phyloP scores from a whole-genome alignment of 2,113 vertebrate genomes.

The Ammodytes marinus region DNA sequence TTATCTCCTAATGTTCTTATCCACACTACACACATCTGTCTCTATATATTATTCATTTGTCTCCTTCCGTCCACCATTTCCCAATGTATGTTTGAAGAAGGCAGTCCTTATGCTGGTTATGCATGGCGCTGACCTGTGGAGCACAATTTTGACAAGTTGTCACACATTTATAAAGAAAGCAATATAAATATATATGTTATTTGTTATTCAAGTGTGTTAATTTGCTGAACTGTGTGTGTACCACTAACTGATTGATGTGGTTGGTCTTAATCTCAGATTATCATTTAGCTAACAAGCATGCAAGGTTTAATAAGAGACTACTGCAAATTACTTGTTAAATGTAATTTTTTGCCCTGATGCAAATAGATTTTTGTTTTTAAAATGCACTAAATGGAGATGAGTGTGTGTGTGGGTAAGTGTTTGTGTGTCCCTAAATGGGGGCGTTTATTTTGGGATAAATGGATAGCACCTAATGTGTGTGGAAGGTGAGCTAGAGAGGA shows the following conservation, averaged over 20 bases:
- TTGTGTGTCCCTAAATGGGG: neutral
- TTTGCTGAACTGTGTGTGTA: neutral
- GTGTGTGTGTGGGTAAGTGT: neutral
- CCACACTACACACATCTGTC: neutral
- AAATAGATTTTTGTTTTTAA: neutral
- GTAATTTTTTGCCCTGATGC: neutral
- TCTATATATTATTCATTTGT: neutral
- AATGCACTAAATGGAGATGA: neutral
- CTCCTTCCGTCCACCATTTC: neutral
- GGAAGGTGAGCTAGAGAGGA: constrained; percentile 40
- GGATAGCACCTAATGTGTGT: constrained; percentile 16
- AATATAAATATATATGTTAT: neutral
- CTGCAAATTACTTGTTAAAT: neutral
- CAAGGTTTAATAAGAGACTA: neutral
- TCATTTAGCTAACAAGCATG: neutral
- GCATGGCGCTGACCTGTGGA: neutral
- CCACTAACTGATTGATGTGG: no score
- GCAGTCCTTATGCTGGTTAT: neutral
- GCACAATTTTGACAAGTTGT: constrained; percentile 3
- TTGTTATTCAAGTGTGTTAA: neutral
- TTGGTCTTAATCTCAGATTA: neutral
- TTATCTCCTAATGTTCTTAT: constrained; percentile 10
- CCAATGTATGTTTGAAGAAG: neutral
- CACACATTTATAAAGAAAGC: no score
- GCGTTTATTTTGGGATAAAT: constrained; percentile 30